phyloP scores from a whole-genome alignment of 2,797 vertebrate species.

The Channallabes apus region DNA sequence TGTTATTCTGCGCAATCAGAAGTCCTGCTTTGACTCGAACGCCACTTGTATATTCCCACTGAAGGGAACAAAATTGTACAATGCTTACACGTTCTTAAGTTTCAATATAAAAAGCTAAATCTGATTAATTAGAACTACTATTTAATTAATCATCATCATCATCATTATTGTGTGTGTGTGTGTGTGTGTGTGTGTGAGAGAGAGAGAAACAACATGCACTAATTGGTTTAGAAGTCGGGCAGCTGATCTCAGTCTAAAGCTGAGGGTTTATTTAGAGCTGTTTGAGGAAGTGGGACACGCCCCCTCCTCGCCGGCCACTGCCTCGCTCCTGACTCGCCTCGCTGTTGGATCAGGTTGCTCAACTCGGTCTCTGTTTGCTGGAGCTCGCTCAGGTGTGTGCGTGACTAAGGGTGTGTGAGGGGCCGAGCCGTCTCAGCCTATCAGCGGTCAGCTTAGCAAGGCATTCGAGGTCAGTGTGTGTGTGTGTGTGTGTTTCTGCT shows the following conservation, averaged over 20 bases:
- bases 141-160: too few species aligned
- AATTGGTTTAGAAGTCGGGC: not conserved
- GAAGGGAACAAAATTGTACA: too few species aligned
- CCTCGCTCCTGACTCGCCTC: not conserved
- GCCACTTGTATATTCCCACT: too few species aligned
- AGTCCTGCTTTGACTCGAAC: too few species aligned
- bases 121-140: too few species aligned
- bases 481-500: not conserved
- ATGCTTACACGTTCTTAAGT: too few species aligned
- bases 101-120: too few species aligned
- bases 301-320: too few species aligned
- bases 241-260: not conserved
- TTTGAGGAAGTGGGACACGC: not conserved
- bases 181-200: too few species aligned
- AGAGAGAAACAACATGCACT: not conserved
- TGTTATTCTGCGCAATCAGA: too few species aligned
- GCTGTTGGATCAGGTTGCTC: too few species aligned
- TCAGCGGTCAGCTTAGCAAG: constrained; percentile 54
- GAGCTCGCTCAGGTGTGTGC: not conserved
- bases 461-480: not conserved
- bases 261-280: not conserved
- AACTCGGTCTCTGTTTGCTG: not conserved
- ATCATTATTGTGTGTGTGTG: too few species aligned
- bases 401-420: constrained; percentile 54
- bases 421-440: constrained; percentile 65